phyloP scores from a whole-genome alignment of 2,888 invertebrate genomes.

The Palloptera scutellata region DNA sequence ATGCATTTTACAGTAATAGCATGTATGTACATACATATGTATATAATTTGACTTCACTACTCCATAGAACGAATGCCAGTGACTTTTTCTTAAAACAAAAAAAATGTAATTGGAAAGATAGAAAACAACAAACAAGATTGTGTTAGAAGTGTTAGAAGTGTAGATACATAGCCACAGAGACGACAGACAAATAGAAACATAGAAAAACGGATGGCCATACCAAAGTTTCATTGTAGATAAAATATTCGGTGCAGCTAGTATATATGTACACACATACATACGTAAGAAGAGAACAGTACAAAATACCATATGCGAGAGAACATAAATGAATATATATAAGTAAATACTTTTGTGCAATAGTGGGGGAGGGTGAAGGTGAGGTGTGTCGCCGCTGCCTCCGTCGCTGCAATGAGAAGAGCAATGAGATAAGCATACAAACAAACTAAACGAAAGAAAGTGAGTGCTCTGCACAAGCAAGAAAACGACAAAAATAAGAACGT shows the following conservation, averaged over 20 bases:
- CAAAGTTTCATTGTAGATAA: background rate
- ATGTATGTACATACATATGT: background rate
- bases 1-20: too few relatives aligned
- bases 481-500: background rate
- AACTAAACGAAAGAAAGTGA: constrained; percentile 6
- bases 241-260: constrained; percentile 17
- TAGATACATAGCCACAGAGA: background rate
- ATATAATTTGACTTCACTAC: background rate
- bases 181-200: background rate
- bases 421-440: background rate
- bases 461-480: background rate
- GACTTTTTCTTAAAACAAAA: constrained; percentile 21
- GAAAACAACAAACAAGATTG: too few relatives aligned
- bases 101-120: constrained; percentile 15
- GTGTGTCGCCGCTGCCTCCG: background rate
- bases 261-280: constrained; percentile 7
- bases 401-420: constrained; percentile 13
- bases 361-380: background rate
- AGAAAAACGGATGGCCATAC: background rate
- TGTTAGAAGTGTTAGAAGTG: background rate
- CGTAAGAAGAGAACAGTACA: constrained; percentile 5
- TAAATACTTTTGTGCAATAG: background rate
- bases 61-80: constrained; percentile 6
- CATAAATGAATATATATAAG: constrained; percentile 1
- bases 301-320: constrained; percentile 20